These are phyloP conservation scores for Odontesthes bonariensis DNA, from an alignment of 2,113 vertebrate species.

Conservation along the genomic window DNA sequence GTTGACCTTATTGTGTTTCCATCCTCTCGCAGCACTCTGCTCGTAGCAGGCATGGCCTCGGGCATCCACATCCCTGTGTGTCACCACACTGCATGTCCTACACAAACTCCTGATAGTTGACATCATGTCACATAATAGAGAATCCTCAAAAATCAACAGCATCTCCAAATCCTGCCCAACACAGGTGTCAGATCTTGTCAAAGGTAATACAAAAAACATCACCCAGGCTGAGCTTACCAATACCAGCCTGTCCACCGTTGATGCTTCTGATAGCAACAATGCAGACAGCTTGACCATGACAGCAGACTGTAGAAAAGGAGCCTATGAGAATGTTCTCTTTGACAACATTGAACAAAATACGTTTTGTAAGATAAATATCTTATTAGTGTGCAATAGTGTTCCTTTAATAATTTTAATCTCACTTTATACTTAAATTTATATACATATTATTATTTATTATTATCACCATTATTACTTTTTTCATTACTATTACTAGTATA, in stretches of 20 bases:
- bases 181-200: slow-evolving; percentile 8
- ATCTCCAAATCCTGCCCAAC: slow-evolving; percentile 5
- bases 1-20: background rate
- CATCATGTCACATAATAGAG: slow-evolving; percentile 44
- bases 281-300: background rate
- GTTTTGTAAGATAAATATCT: too few species aligned
- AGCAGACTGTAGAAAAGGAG: too few species aligned
- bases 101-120: slow-evolving; percentile 44
- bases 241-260: background rate
- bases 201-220: background rate
- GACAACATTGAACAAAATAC: too few species aligned
- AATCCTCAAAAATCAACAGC: slow-evolving; percentile 38
- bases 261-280: background rate
- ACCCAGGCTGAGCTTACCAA: background rate
- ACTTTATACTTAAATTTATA: too few species aligned
- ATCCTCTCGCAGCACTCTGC: background rate
- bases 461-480: too few species aligned
- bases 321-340: too few species aligned
- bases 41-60: background rate
- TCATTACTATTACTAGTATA: too few species aligned
- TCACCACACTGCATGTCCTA: slow-evolving; percentile 1
- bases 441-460: too few species aligned
- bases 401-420: too few species aligned
- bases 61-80: background rate
- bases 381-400: too few species aligned